Percentiles rank a stretch among this genome's conserved stretches.
phyloP scores from a whole-genome alignment of 1,140 invertebrate genomes.

The Zaprionus ghesquierei region DNA sequence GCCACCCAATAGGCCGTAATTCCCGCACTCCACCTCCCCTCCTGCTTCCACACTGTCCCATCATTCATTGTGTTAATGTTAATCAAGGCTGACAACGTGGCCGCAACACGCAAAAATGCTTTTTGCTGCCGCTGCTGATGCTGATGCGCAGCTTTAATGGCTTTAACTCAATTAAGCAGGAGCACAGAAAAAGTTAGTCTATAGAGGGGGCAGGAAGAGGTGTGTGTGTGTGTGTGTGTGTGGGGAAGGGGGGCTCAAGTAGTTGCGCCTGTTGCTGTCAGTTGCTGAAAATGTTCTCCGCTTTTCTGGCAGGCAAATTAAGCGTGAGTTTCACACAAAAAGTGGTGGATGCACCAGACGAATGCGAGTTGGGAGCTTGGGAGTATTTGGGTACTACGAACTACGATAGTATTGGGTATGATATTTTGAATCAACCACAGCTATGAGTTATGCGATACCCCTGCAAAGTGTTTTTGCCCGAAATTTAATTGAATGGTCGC shows the following conservation, averaged over 20 bases:
- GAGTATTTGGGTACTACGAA: neutral
- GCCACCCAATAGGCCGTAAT: constrained; percentile 12
- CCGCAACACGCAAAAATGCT: constrained; percentile 67
- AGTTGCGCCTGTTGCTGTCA: constrained; percentile 71
- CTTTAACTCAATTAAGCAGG: constrained; percentile 71
- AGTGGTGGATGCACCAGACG: neutral
- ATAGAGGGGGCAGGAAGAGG: neutral
- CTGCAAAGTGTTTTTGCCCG: constrained; percentile 2
- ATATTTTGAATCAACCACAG: neutral
- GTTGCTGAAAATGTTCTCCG: neutral
- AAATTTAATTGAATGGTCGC: constrained; percentile 78
- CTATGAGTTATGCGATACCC: neutral
- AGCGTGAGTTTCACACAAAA: neutral
- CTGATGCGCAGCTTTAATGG: constrained; percentile 43
- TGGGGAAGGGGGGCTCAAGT: constrained; percentile 41
- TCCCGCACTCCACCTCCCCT: neutral
- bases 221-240: no score
- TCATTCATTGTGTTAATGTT: constrained; percentile 75
- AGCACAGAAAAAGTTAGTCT: constrained; percentile 40
- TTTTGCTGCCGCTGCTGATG: constrained; percentile 44
- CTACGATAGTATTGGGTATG: no score
- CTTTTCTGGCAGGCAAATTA: constrained; percentile 7
- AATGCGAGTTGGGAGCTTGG: neutral
- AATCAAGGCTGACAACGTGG: constrained; percentile 76
- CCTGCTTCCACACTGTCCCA: constrained; percentile 22